A percentile compares a stretch with the other conserved stretches of the same genome.
phyloP scores from a whole-genome alignment of 2,888 invertebrate species.

The Lithophane socia region DNA sequence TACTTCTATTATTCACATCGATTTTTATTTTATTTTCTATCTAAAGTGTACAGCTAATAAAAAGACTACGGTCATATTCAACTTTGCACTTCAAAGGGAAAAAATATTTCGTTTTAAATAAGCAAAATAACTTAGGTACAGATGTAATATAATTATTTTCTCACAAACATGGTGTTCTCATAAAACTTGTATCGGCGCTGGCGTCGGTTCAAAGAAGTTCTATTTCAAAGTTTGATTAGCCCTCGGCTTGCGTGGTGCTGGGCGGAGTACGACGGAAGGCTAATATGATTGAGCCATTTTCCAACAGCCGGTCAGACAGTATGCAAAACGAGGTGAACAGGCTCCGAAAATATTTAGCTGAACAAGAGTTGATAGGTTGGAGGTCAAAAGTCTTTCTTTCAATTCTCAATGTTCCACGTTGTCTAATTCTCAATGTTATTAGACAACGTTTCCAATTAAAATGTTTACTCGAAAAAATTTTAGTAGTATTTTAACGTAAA shows the following conservation, averaged over 20 bases:
- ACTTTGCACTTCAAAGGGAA: constrained; percentile 27
- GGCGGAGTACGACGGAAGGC: background rate
- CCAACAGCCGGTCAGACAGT: constrained; percentile 22
- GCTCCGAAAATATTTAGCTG: constrained; percentile 14
- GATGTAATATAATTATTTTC: constrained; percentile 31
- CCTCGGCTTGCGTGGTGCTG: constrained; percentile 8
- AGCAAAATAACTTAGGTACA: constrained; percentile 1
- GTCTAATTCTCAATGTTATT: background rate
- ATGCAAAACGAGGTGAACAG: constrained; percentile 35
- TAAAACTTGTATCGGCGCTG: constrained; percentile 53
- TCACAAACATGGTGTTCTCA: constrained; percentile 31
- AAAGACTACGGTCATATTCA: constrained; percentile 8
- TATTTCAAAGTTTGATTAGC: constrained; percentile 52
- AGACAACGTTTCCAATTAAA: background rate
- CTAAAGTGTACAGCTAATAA: background rate
- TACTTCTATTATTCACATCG: background rate
- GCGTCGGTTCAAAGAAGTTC: constrained; percentile 44
- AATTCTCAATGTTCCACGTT: background rate
- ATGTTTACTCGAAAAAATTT: background rate
- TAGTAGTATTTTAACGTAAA: background rate
- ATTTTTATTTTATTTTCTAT: background rate
- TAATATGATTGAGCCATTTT: constrained; percentile 34
- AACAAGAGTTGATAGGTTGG: background rate
- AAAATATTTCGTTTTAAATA: constrained; percentile 8
- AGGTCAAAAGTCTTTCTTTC: background rate